These are phyloP conservation scores for Junonia oenone DNA, from an alignment of 2,888 invertebrate species.

Conservation along the genomic window DNA sequence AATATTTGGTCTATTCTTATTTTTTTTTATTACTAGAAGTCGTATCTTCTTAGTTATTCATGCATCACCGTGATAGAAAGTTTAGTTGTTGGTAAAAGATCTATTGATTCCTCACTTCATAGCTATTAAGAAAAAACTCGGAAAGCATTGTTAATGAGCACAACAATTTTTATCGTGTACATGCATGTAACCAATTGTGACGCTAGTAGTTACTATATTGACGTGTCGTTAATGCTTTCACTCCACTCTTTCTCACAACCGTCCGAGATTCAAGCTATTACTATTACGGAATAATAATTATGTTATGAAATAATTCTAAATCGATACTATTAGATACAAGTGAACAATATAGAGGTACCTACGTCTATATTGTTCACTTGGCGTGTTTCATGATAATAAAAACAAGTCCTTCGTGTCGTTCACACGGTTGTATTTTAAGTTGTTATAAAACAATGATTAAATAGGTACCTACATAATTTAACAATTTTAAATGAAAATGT, in stretches of 20 bases:
- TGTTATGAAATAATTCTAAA: slow-evolving; percentile 9
- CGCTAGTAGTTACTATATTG: slow-evolving; percentile 46
- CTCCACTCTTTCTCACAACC: slow-evolving; percentile 39
- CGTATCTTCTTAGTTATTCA: neutral
- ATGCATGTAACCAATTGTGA: slow-evolving; percentile 50
- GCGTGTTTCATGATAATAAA: neutral
- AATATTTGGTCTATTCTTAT: neutral
- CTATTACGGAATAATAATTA: slow-evolving; percentile 8
- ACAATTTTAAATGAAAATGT: too few relatives aligned
- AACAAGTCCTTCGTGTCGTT: neutral
- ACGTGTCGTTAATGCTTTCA: slow-evolving; percentile 56
- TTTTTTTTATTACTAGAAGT: neutral
- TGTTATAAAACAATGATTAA: too few relatives aligned
- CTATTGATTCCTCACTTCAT: slow-evolving; percentile 1
- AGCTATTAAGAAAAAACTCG: slow-evolving; percentile 40
- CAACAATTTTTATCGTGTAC: slow-evolving; percentile 44
- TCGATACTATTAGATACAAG: neutral
- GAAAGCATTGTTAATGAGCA: slow-evolving; percentile 51
- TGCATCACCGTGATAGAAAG: neutral
- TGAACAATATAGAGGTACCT: neutral
- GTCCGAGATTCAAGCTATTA: slow-evolving; percentile 11
- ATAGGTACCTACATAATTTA: too few relatives aligned
- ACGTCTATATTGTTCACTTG: neutral
- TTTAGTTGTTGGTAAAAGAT: neutral
- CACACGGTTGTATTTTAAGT: neutral